phyloP scores from a whole-genome alignment of 2,797 vertebrate genomes.

The Pachyuromys duprasi region DNA sequence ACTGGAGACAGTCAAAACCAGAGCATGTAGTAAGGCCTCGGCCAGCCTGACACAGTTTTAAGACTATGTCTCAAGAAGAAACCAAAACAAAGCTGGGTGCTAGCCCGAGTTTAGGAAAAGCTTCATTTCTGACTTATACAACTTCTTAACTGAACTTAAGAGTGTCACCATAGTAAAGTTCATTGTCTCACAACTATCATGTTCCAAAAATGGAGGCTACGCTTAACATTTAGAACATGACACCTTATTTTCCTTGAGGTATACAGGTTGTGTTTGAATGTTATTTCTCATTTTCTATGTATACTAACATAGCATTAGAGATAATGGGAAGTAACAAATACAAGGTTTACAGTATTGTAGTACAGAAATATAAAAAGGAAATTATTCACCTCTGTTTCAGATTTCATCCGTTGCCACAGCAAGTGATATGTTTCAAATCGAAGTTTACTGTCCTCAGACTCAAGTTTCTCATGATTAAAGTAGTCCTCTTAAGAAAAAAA shows the following conservation, averaged over 20 bases:
- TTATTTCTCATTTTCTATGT: conserved; percentile 35
- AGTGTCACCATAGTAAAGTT: conserved; percentile 29
- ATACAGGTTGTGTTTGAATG: background rate
- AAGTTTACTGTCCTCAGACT: conserved; percentile 85
- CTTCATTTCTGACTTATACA: conserved; percentile 17
- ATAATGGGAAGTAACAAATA: conserved; percentile 52
- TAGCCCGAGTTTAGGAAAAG: conserved; percentile 34
- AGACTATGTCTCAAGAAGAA: background rate
- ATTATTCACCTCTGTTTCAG: conserved; percentile 92
- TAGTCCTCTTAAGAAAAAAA: conserved; percentile 86
- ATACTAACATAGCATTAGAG: background rate
- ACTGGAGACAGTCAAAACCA: conserved; percentile 10
- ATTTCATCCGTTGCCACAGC: conserved; percentile 93
- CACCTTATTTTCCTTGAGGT: background rate
- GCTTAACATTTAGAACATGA: conserved; percentile 10
- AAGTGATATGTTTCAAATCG: conserved; percentile 91
- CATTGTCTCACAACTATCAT: background rate
- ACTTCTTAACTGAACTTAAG: conserved; percentile 26
- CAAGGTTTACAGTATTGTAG: conserved; percentile 5
- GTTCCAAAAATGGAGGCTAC: background rate
- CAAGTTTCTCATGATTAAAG: conserved; percentile 87
- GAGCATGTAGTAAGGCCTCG: background rate
- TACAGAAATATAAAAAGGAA: conserved; percentile 38
- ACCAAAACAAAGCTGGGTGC: background rate
- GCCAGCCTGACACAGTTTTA: background rate